These are phyloP conservation scores for Fulmarus glacialis DNA, from an alignment of 2,113 vertebrate genomes.

Conservation along the genomic window DNA sequence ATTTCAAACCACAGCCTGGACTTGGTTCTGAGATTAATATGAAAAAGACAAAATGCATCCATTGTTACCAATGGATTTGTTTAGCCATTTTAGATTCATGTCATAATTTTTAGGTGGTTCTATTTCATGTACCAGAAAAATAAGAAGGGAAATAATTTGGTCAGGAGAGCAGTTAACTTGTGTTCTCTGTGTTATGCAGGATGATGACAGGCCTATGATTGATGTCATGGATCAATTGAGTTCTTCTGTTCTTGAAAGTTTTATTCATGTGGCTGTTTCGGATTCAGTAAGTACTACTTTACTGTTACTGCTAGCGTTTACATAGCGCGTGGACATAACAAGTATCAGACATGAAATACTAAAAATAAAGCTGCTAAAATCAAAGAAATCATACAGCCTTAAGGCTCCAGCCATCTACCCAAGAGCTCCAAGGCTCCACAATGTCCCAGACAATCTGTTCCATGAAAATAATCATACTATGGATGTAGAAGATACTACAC, in stretches of 20 bases:
- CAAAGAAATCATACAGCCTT: neutral
- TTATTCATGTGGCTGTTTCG: conserved; percentile 93
- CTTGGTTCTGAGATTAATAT: neutral
- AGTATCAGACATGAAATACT: neutral
- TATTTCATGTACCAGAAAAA: neutral
- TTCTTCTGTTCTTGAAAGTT: conserved; percentile 94
- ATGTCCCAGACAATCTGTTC: neutral
- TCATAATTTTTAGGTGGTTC: neutral
- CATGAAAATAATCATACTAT: neutral
- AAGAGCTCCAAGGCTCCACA: neutral
- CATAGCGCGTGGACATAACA: neutral
- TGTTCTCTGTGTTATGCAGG: conserved; percentile 74
- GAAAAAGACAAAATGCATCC: neutral
- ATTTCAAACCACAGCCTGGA: neutral
- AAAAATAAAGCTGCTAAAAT: neutral
- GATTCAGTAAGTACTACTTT: conserved; percentile 87
- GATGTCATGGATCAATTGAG: conserved; percentile 98
- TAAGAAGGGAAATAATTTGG: neutral
- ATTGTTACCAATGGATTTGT: neutral
- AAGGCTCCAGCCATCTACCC: neutral
- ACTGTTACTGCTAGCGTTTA: neutral
- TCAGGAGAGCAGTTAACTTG: neutral
- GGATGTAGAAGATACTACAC: neutral
- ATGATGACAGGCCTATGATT: conserved; percentile 98
- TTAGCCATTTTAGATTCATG: neutral